Evolutionary conservation across 2,797 vertebrate species (phyloP), one percentile per base, ranked within the genome.

Genomic region (Scleropages formosus): DNA sequence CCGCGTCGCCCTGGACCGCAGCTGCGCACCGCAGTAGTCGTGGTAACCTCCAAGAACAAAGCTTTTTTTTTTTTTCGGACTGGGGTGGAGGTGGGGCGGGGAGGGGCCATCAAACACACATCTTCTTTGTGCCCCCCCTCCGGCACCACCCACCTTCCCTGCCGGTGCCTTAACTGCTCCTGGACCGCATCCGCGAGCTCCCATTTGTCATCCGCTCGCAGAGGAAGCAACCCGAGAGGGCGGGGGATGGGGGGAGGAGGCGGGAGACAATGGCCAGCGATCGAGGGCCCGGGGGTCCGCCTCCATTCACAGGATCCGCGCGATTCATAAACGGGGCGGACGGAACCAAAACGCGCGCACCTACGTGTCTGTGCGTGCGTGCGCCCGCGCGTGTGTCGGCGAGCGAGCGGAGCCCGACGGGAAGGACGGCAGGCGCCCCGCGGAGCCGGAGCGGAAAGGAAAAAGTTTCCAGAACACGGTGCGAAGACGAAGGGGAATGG

Each of bases 241-340:
- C 51, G 66, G 59, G 11, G 47, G 46, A 31, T 46, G n/a, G 39
- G 46, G 53, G n/a, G 47, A 18, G 61, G 24, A 73, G 51, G 46
- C 13, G 20, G 27, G 63, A 80, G 61, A 83, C 73, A 79, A 79
- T 78, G 78, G 76, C 53, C 60, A 67, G 58, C 83, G 82, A 84
- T 78, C 75, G 8, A 78, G 65, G 16, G 78, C 76, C 86, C 83
- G 73, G n/a, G 88, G 87, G 82, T 82, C 85, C 82, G 80, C 80
- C 53, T 71, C 64, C 78, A 79, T 67, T 69, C 80, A 81, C 73
- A 69, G 73, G 72, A 80, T 76, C 80, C 64, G 12, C 10, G 59
- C 46, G n/a, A 49, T 56, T 76, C 46, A 31, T 24, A 70, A 61
- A 61, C 10, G 8, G 20, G 65, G 15, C 18, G 15, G 49, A 64